Percentiles rank a stretch among this genome's conserved stretches.
phyloP scores from a whole-genome alignment of 2,888 invertebrate genomes.

The Siphlonurus alternatus region DNA sequence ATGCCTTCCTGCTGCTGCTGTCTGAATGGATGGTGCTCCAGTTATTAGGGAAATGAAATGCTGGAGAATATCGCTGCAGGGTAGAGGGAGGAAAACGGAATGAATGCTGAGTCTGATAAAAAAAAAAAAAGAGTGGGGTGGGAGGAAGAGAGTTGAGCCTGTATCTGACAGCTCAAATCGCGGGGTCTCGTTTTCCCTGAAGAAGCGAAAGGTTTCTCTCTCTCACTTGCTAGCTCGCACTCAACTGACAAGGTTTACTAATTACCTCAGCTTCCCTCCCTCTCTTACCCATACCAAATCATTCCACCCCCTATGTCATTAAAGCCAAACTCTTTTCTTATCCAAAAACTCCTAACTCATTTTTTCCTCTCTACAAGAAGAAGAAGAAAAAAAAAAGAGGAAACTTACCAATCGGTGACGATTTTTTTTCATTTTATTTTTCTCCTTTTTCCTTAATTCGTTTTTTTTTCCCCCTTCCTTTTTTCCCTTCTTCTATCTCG shows the following conservation, averaged over 20 bases:
- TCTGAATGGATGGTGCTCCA: too few species aligned
- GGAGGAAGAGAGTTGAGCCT: constrained; percentile 1
- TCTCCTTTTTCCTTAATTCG: background rate
- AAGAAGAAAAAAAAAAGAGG: background rate
- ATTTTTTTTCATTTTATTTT: background rate
- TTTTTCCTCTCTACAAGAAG: background rate
- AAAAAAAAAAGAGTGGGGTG: background rate
- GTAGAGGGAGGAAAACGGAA: background rate
- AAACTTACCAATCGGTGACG: constrained; percentile 1
- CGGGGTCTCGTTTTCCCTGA: constrained; percentile 1
- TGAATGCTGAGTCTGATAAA: background rate
- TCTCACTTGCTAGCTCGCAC: background rate
- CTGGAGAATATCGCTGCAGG: background rate
- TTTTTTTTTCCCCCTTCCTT: background rate
- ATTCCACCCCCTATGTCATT: background rate
- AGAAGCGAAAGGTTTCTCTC: constrained; percentile 1
- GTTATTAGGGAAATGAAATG: background rate
- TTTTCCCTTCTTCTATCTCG: background rate
- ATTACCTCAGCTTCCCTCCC: background rate
- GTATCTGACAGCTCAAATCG: constrained; percentile 4
- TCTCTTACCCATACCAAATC: background rate
- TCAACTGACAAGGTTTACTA: constrained; percentile 1
- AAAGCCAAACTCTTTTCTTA: constrained; percentile 2
- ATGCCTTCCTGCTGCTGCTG: background rate
- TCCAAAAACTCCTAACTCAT: constrained; percentile 1